These are phyloP conservation scores for Zaprionus gabonicus DNA, from an alignment of 1,140 invertebrate species.

Conservation along the genomic window DNA sequence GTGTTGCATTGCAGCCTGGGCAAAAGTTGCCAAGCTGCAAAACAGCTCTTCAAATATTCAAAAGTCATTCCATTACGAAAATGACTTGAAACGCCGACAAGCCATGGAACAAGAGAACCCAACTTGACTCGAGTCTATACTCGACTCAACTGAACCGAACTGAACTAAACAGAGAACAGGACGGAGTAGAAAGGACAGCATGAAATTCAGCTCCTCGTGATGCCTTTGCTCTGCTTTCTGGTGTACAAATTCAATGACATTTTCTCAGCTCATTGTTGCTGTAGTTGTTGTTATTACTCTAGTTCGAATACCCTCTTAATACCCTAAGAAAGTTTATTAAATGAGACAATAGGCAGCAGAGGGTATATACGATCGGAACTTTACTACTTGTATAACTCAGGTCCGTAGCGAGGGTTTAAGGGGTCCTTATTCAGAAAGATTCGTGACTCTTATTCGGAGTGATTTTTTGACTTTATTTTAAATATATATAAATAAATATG, in stretches of 20 bases:
- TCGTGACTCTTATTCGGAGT: too few relatives aligned
- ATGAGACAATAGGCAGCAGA: not conserved
- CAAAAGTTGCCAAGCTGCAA: slow-evolving; percentile 24
- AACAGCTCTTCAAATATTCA: slow-evolving; percentile 73
- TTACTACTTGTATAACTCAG: too few relatives aligned
- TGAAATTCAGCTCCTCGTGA: slow-evolving; percentile 29
- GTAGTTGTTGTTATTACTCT: slow-evolving; percentile 12
- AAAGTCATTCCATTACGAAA: slow-evolving; percentile 72
- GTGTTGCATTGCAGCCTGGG: slow-evolving; percentile 4
- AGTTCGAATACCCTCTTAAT: slow-evolving; percentile 21
- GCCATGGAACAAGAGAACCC: slow-evolving; percentile 36
- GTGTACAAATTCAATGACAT: slow-evolving; percentile 64
- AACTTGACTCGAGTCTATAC: not conserved
- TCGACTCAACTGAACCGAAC: not conserved
- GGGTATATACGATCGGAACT: not conserved
- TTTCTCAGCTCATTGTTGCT: slow-evolving; percentile 39
- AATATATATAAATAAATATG: too few relatives aligned
- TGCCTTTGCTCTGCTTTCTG: slow-evolving; percentile 17
- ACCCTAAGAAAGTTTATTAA: not conserved
- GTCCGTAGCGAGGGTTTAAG: too few relatives aligned
- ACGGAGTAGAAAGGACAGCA: slow-evolving; percentile 1
- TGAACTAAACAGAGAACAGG: not conserved
- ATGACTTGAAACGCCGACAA: slow-evolving; percentile 61
- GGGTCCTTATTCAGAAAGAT: too few relatives aligned
- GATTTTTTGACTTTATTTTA: too few relatives aligned